Evolutionary conservation across 1,140 invertebrate species (phyloP).

Genomic region (Choristoneura fumiferana): DNA sequence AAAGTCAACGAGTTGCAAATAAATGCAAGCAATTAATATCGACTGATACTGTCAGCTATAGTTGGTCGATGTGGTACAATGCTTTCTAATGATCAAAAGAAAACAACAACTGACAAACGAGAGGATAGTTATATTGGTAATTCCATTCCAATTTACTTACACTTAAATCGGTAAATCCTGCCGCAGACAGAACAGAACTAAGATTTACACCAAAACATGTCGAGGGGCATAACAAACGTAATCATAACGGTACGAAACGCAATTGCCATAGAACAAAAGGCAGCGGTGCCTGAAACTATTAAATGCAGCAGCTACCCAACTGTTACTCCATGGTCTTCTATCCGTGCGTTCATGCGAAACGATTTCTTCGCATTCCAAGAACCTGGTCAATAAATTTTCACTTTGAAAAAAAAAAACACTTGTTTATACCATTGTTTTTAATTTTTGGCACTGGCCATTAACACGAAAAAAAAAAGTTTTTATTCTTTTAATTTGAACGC

Average conservation of each 20-base stretch:
- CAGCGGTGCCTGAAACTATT: slow-evolving; percentile 53
- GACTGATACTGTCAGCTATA: too few species aligned
- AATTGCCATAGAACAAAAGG: slow-evolving; percentile 46
- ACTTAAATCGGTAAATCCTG: slow-evolving; percentile 1
- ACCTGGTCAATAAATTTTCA: slow-evolving; percentile 28
- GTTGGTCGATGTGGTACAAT: too few species aligned
- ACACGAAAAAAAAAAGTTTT: background rate
- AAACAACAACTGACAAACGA: too few species aligned
- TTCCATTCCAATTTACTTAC: background rate
- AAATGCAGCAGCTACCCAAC: slow-evolving; percentile 40
- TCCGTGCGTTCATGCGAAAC: slow-evolving; percentile 43
- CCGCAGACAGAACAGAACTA: background rate
- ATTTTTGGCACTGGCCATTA: slow-evolving; percentile 18
- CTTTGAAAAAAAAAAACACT: slow-evolving; percentile 31
- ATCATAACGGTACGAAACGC: slow-evolving; percentile 32
- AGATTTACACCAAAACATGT: slow-evolving; percentile 9
- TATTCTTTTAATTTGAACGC: slow-evolving; percentile 25
- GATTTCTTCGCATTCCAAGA: slow-evolving; percentile 50
- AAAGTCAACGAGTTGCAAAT: too few species aligned
- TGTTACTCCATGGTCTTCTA: slow-evolving; percentile 40
- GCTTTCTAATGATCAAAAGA: too few species aligned
- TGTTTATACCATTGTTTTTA: slow-evolving; percentile 21
- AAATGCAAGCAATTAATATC: too few species aligned
- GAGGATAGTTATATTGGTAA: too few species aligned
- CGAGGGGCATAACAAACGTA: slow-evolving; percentile 22